phyloP scores from a whole-genome alignment of 2,797 vertebrate genomes.

The Nasua narica region DNA sequence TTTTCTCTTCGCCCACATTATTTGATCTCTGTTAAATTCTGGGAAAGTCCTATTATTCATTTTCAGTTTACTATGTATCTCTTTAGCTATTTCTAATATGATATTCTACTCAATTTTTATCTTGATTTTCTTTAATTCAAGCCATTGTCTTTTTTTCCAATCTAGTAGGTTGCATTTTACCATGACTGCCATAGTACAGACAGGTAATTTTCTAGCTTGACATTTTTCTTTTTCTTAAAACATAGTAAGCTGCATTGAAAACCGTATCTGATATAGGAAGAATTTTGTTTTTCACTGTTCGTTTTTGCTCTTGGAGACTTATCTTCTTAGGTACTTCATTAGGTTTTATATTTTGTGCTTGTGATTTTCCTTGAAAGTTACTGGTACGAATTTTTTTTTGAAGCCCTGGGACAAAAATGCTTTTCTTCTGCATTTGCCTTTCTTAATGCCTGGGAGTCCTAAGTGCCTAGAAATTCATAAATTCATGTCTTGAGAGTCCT shows the following conservation, averaged over 20 bases:
- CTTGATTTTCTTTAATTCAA: not conserved
- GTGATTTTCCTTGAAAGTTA: not conserved
- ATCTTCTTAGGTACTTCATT: not conserved
- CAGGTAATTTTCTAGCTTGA: not conserved
- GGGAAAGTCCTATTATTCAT: not conserved
- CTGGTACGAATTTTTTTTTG: not conserved
- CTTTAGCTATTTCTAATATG: not conserved
- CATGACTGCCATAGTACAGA: not conserved
- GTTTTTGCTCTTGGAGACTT: not conserved
- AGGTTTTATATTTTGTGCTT: not conserved
- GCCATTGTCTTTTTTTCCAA: not conserved
- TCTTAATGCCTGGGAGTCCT: not conserved
- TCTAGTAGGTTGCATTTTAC: not conserved
- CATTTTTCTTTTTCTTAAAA: not conserved
- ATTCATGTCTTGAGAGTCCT: not conserved
- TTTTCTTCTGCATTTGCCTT: not conserved
- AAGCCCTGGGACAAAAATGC: not conserved
- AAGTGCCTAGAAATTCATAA: not conserved
- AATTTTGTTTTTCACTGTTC: not conserved
- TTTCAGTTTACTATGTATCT: not conserved
- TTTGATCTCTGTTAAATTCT: not conserved
- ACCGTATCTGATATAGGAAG: not conserved
- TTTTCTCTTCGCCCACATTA: not conserved
- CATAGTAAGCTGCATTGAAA: not conserved
- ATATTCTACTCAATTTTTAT: not conserved